These are phyloP conservation scores for Anastatus disparis DNA, from an alignment of 1,140 invertebrate genomes.

Conservation along the genomic window DNA sequence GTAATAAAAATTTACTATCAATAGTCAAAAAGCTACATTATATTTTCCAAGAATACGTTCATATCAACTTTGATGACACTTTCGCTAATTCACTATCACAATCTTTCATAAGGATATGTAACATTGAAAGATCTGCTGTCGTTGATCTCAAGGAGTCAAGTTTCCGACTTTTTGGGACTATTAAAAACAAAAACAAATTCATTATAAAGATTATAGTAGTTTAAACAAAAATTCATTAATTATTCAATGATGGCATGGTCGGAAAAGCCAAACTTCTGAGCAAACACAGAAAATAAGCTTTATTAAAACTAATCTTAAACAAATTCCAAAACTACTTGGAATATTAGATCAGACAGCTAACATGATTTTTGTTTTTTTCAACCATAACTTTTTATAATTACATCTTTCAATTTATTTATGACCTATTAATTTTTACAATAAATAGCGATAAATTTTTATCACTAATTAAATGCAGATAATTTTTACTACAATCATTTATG, in stretches of 20 bases:
- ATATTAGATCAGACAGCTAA: neutral
- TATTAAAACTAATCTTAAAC: conserved; percentile 9
- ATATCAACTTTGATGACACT: neutral
- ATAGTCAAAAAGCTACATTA: too few species aligned
- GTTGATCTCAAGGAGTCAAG: neutral
- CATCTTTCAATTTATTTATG: neutral
- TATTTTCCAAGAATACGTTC: too few species aligned
- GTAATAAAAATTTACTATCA: neutral
- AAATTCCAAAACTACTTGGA: too few species aligned
- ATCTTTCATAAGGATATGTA: neutral
- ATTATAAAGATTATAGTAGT: neutral
- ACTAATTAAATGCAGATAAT: conserved; percentile 22
- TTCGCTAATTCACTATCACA: neutral
- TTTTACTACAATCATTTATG: neutral
- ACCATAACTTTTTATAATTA: conserved; percentile 6
- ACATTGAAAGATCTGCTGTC: conserved; percentile 1
- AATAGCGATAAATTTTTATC: neutral
- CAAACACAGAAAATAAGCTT: conserved; percentile 15
- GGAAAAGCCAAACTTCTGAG: neutral
- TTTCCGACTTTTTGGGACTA: neutral
- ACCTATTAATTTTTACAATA: conserved; percentile 3
- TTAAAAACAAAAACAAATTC: neutral
- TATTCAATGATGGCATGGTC: neutral
- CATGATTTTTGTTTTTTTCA: conserved; percentile 7
- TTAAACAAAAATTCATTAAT: neutral